Evolutionary conservation across 1,140 invertebrate species (phyloP).

Genomic region (Cydia amplana): DNA sequence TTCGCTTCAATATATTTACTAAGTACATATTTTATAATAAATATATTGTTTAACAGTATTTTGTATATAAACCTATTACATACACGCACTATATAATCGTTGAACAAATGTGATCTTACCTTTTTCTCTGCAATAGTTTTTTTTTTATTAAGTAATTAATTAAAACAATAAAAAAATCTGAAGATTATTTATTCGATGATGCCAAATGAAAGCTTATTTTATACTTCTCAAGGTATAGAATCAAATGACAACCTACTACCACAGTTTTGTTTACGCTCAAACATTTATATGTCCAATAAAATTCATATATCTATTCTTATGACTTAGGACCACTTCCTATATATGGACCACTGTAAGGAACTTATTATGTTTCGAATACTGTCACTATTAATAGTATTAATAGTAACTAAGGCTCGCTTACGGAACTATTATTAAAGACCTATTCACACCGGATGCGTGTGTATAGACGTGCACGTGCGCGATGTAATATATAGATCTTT

Average conservation of each 20-base stretch:
- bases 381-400: not conserved
- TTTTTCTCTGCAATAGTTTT: not conserved
- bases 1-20: conserved; percentile 9
- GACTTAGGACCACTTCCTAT: conserved; percentile 16
- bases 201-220: not conserved
- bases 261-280: not conserved
- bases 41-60: not conserved
- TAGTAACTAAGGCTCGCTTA: not conserved
- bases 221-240: not conserved
- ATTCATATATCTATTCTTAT: conserved; percentile 23
- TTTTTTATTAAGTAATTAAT: not conserved
- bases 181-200: not conserved
- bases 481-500: no score
- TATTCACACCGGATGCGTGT: no score
- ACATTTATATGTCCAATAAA: not conserved
- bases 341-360: conserved; percentile 23
- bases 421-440: not conserved
- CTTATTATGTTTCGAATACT: not conserved
- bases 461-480: no score
- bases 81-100: not conserved
- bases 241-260: not conserved
- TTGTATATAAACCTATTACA: not conserved
- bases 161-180: not conserved
- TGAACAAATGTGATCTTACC: not conserved
- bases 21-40: not conserved